Evolutionary conservation across 2,797 vertebrate species (phyloP).

Genomic region (Rachycentron canadum): DNA sequence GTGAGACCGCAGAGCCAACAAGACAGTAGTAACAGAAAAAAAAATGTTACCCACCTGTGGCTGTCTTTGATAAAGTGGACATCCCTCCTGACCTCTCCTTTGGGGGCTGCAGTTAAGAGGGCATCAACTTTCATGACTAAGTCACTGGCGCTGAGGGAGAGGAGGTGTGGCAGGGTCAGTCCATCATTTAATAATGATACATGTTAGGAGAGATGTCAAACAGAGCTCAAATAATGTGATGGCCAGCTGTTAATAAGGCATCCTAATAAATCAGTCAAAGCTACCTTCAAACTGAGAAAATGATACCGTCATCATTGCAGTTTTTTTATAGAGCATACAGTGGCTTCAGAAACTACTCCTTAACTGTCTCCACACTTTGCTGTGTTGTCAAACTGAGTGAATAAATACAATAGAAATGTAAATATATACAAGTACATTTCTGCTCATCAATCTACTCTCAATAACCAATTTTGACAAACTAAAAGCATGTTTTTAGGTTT

Average conservation of each 20-base stretch:
- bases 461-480: neutral
- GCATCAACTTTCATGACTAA: constrained; percentile 96
- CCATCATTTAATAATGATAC: constrained; percentile 51
- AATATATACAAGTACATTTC: neutral
- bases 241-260: constrained; percentile 38
- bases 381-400: neutral
- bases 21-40: constrained; percentile 5
- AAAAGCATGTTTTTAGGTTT: neutral
- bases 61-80: constrained; percentile 87
- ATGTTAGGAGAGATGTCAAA: constrained; percentile 33
- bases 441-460: neutral
- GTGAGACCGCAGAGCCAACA: constrained; percentile 12
- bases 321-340: neutral
- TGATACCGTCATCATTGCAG: neutral
- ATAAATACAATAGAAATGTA: too few relatives aligned
- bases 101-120: constrained; percentile 89
- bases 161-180: constrained; percentile 33
- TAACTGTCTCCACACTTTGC: too few relatives aligned
- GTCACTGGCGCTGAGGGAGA: constrained; percentile 87
- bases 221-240: constrained; percentile 26
- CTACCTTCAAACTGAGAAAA: constrained; percentile 1
- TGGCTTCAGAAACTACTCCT: neutral
- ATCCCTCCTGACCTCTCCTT: constrained; percentile 87
- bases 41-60: constrained; percentile 86
- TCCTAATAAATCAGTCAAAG: constrained; percentile 16